Evolutionary conservation across 2,113 vertebrate genomes (phyloP).

Genomic region (Protobothrops flavoviridis): DNA sequence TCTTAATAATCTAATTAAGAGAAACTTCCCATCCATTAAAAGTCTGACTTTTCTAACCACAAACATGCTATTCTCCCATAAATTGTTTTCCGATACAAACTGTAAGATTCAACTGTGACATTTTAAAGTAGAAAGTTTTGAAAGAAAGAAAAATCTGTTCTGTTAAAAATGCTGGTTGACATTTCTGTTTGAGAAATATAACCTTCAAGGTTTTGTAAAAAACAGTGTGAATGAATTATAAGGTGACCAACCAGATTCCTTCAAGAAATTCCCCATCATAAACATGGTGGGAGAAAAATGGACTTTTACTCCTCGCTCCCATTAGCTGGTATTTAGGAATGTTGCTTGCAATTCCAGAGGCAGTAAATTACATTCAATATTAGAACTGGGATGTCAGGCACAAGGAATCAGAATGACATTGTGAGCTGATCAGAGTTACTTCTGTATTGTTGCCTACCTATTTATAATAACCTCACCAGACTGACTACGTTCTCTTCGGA

Average conservation of each 20-base stretch:
- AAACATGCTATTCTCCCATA: background rate
- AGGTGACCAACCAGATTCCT: background rate
- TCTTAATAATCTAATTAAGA: background rate
- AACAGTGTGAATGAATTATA: background rate
- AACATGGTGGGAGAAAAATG: background rate
- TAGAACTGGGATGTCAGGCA: background rate
- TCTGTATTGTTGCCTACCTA: background rate
- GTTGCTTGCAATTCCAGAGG: background rate
- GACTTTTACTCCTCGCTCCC: background rate
- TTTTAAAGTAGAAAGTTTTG: background rate
- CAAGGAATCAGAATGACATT: background rate
- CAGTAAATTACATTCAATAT: background rate
- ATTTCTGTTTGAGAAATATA: background rate
- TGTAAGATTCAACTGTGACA: background rate
- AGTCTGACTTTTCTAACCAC: background rate
- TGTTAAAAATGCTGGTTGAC: background rate
- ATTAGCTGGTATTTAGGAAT: background rate
- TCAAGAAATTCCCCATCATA: background rate
- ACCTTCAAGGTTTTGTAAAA: background rate
- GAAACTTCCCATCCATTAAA: conserved; percentile 7
- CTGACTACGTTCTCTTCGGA: background rate
- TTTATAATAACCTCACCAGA: background rate
- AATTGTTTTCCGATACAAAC: background rate
- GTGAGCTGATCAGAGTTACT: background rate
- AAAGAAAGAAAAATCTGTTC: background rate